A percentile compares a stretch with the other conserved stretches of the same genome.
Evolutionary conservation across 2,797 vertebrate species (phyloP).

Genomic region (Notolepis coatsorum): DNA sequence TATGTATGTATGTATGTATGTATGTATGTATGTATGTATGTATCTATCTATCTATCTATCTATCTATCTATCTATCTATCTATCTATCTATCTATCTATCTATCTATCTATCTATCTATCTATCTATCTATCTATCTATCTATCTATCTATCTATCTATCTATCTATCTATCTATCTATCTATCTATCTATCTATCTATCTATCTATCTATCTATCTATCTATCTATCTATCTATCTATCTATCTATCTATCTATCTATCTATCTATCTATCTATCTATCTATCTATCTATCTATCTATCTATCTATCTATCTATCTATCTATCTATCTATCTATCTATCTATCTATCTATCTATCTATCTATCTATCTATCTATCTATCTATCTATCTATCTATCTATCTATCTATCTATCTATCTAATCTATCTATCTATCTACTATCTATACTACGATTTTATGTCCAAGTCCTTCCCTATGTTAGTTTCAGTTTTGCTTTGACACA

Average conservation of each 20-base stretch:
- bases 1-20: background rate
- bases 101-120: background rate
- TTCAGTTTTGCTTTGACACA: no score
- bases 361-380: no score
- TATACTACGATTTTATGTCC: no score
- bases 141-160: background rate
- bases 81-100: conserved; percentile 8
- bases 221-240: background rate
- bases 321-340: no score
- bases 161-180: background rate
- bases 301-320: no score
- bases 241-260: background rate
- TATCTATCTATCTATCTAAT: no score
- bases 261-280: background rate
- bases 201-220: background rate
- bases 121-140: background rate
- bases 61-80: conserved; percentile 23
- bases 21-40: background rate
- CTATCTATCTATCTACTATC: no score
- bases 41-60: conserved; percentile 18
- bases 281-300: background rate
- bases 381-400: no score
- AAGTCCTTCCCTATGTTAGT: no score
- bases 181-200: background rate
- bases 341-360: no score